Base-by-base conservation (phyloP, 2,797 vertebrate species). In the Anisognathus igniventris region DNA sequence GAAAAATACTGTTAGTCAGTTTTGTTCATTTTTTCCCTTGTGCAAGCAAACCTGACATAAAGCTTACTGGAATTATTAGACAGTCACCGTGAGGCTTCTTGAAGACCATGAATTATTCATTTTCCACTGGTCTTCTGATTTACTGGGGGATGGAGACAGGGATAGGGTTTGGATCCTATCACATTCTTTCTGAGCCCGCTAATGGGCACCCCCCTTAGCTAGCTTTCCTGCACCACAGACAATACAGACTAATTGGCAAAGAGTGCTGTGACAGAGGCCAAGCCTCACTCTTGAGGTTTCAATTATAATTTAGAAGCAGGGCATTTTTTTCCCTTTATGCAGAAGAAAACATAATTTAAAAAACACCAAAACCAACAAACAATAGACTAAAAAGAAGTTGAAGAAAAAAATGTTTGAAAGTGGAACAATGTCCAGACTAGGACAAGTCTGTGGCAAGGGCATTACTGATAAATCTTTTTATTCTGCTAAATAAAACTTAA, bases 91-190 rank as follows among this genome's bases (percentile, higher is more conserved):
- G 18, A 87, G 78, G 17, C 15, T 85, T 91, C 74, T 48, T 70
- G 53, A 92, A 85, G 39, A 39, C 57, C 30, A 91, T 73, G 39
- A 91, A 93, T 93, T 91, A 94, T 96, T 93, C 65, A 82, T 58
- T 31, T 14, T 82, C 48, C 67, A 45, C 7, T 33, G 64, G 19
- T 79, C n/a, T 74, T 91, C 84, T 89, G 64, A 92, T 92, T 87
- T 87, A 76, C 48, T 85, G 33, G 17, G 15, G 24, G 7, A 85
- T 62, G 56, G 54, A 92, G 31, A 3, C 0, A 3, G 9, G 33
- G 33, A 73, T 22, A 57, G n/a, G 24, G 45, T 61, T 88, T 87
- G 67, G 48, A 85, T 85, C 37, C 61, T 73, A 70, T 24, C 78
- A 42, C n/a, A 33, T 75, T 70, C 47, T 53, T 96, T 51, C 44